Conservation (phyloP, 2,797 vertebrate species). For the Ceryle rudis region DNA sequence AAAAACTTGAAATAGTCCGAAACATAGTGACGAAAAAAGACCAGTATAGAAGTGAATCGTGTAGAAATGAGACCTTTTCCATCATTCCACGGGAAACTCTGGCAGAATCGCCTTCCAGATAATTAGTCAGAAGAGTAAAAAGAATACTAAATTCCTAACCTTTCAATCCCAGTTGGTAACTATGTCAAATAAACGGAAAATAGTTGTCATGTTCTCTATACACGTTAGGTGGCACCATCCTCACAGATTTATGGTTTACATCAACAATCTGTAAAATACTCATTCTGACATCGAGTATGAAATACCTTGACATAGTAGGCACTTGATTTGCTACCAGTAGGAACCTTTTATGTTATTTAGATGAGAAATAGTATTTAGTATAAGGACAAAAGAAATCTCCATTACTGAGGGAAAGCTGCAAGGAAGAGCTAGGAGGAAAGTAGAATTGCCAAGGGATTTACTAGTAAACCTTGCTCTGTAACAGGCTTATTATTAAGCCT, state of each 20-base stretch:
- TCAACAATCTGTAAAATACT: background rate
- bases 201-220: background rate
- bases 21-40: background rate
- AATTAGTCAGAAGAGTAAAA: background rate
- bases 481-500: background rate
- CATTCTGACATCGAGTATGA: background rate
- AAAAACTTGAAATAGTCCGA: background rate
- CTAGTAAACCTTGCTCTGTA: background rate
- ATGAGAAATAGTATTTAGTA: background rate
- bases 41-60: background rate
- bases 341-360: background rate
- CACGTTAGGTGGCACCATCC: conserved; percentile 63
- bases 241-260: background rate
- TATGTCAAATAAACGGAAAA: background rate
- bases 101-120: background rate
- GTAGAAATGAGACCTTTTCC: background rate
- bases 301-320: background rate
- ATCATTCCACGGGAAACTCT: background rate
- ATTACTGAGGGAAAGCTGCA: background rate
- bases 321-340: background rate
- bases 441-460: background rate
- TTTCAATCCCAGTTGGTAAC: background rate
- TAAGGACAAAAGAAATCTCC: background rate
- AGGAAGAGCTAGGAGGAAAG: background rate
- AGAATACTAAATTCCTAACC: background rate